Evolutionary conservation across 2,888 invertebrate species (phyloP), one percentile per base, ranked within the genome.

Genomic region (Tuta absoluta): DNA sequence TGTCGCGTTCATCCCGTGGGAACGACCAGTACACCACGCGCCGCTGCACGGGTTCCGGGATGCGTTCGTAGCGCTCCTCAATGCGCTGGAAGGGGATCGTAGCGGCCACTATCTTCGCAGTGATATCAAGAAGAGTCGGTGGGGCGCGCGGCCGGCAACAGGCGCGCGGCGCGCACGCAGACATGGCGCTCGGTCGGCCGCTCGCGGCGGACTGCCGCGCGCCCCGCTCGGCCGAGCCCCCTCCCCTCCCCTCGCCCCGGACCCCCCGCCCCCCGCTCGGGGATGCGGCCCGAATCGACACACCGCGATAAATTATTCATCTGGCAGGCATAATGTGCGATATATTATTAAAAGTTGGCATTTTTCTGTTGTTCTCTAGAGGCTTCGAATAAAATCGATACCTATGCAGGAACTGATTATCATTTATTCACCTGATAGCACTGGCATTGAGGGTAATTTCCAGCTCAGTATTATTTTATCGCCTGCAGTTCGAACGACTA

Each of bases 21-120:
- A 97, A 97, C 71, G 96, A 96, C 96, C 96, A 97, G 92, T 94
- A 97, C 81, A 97, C 96, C 85, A 97, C 96, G 81, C 96, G 93
- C 75, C 95, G 93, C 88, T 97, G 97, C 84, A 97, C 96, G 72
- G 96, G 96, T 86, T 97, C 97, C 73, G 97, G 97, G 86, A 97
- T 96, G 78, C 96, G 94, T 84, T 96, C 95, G 87, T 96, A 96
- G 72, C 95, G 94, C 86, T 96, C 96, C 89, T 97, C 97, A 81
- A 97, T 96, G 76, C 95, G 93, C 85, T 97, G 96, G 90, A 96
- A 97, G 70, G 96, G 96, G 78, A 96, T 95, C 85, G 95, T 95
- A 86, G 95, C 95, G 78, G 96, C 96, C 75, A 96, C 96, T 80
- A 95, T 94, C 89, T 95, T 95, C 75, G 96, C 96, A 81, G 95